These are phyloP conservation scores for Anoplophora glabripennis DNA, from an alignment of 1,140 invertebrate species.

Conservation along the genomic window DNA sequence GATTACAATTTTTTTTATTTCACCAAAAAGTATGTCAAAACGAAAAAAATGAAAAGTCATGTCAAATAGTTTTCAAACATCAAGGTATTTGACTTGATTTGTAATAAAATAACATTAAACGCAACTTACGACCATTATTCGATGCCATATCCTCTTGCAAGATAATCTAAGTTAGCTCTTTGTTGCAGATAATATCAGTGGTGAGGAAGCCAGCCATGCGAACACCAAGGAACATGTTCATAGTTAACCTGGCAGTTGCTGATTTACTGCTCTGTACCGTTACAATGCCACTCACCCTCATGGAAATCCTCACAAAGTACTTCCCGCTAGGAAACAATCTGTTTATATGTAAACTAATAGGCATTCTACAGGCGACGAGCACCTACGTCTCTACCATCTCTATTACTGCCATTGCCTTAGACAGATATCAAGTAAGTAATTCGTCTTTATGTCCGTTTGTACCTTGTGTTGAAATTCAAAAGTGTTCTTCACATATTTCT, in stretches of 20 bases:
- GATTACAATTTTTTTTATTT: too few relatives aligned
- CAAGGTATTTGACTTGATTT: too few relatives aligned
- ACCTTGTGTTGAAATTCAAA: too few relatives aligned
- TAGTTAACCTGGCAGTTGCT: constrained; percentile 84
- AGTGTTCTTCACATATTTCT: too few relatives aligned
- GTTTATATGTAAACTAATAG: constrained; percentile 75
- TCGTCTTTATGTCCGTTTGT: not conserved
- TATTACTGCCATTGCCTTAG: constrained; percentile 85
- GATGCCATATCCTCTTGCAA: too few relatives aligned
- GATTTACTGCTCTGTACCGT: constrained; percentile 81
- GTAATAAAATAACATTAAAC: too few relatives aligned
- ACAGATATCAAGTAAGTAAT: constrained; percentile 65
- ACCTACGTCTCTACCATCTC: constrained; percentile 88
- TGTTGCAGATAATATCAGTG: constrained; percentile 52
- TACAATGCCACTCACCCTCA: constrained; percentile 80
- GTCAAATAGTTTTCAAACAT: too few relatives aligned
- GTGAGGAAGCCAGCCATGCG: constrained; percentile 78
- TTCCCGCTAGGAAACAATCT: constrained; percentile 67
- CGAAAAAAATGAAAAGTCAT: too few relatives aligned
- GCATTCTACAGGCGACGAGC: constrained; percentile 77
- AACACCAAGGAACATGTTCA: constrained; percentile 84
- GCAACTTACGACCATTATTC: too few relatives aligned
- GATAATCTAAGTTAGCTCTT: not conserved
- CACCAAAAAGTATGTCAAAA: too few relatives aligned
- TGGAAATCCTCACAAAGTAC: constrained; percentile 75